Evolutionary conservation across 35 echinoderm and acorn worm species (phyloP).

Genomic region (Strongylocentrotus purpuratus): DNA sequence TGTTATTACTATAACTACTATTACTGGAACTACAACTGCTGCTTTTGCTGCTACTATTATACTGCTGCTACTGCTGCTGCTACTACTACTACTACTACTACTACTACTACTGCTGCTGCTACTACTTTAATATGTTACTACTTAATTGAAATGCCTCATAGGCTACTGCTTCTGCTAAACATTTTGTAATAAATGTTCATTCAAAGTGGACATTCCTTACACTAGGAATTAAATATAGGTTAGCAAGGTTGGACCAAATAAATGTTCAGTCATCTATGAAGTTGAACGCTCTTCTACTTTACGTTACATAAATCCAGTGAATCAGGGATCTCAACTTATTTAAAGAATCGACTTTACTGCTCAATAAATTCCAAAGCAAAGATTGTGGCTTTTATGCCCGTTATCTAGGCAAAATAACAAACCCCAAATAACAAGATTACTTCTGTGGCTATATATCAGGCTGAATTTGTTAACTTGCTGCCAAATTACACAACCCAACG

Average conservation of each 20-base stretch:
- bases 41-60: too few relatives aligned
- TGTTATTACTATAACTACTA: too few relatives aligned
- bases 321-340: background rate
- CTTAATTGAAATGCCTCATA: too few relatives aligned
- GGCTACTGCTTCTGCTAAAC: too few relatives aligned
- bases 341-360: slow-evolving; percentile 2
- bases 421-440: background rate
- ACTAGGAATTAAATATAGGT: too few relatives aligned
- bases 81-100: too few relatives aligned
- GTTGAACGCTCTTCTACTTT: background rate
- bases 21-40: too few relatives aligned
- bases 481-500: background rate
- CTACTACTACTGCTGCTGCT: too few relatives aligned
- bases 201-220: background rate
- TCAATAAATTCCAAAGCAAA: background rate
- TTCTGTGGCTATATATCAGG: background rate
- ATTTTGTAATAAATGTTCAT: background rate
- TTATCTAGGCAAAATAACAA: background rate
- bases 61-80: too few relatives aligned
- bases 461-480: background rate
- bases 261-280: too few relatives aligned
- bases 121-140: too few relatives aligned
- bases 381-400: background rate
- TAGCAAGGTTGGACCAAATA: too few relatives aligned
- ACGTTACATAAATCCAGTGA: background rate